Evolutionary conservation across 1,140 invertebrate genomes (phyloP).

Genomic region (Harlomillsia oculata): DNA sequence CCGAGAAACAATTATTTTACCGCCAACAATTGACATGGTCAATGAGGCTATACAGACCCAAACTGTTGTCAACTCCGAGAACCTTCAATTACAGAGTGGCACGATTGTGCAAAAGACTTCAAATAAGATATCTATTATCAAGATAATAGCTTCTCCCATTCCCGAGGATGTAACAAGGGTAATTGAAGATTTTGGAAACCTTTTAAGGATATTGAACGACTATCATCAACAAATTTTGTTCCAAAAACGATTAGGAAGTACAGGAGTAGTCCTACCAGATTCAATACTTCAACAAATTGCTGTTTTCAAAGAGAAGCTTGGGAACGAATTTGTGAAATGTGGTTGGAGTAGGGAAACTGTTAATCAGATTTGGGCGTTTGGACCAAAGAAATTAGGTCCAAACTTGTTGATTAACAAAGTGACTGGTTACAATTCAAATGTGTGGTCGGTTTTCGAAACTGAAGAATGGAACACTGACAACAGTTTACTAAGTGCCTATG

Average conservation of each 20-base stretch:
- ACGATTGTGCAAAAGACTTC: constrained; percentile 55
- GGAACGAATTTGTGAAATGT: constrained; percentile 50
- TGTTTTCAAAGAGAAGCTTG: constrained; percentile 46
- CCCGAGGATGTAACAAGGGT: constrained; percentile 61
- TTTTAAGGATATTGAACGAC: constrained; percentile 49
- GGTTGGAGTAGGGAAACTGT: constrained; percentile 50
- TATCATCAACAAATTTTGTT: not conserved
- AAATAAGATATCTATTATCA: constrained; percentile 61
- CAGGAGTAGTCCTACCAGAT: constrained; percentile 1
- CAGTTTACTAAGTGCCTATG: constrained; percentile 50
- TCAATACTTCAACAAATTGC: constrained; percentile 27
- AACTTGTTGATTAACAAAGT: constrained; percentile 77
- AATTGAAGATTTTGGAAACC: constrained; percentile 51
- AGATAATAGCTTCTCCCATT: constrained; percentile 68
- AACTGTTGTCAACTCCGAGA: constrained; percentile 36
- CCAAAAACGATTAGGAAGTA: not conserved
- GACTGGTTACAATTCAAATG: constrained; percentile 40
- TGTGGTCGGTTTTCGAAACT: constrained; percentile 40
- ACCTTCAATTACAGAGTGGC: constrained; percentile 41
- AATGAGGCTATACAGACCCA: constrained; percentile 68
- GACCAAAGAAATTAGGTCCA: constrained; percentile 75
- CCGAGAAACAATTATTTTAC: constrained; percentile 79
- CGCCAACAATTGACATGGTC: constrained; percentile 75
- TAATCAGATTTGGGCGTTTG: constrained; percentile 79
- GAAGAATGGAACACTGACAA: constrained; percentile 13